These are phyloP conservation scores for Conistra vaccinii DNA, from an alignment of 2,888 invertebrate species.

Conservation along the genomic window DNA sequence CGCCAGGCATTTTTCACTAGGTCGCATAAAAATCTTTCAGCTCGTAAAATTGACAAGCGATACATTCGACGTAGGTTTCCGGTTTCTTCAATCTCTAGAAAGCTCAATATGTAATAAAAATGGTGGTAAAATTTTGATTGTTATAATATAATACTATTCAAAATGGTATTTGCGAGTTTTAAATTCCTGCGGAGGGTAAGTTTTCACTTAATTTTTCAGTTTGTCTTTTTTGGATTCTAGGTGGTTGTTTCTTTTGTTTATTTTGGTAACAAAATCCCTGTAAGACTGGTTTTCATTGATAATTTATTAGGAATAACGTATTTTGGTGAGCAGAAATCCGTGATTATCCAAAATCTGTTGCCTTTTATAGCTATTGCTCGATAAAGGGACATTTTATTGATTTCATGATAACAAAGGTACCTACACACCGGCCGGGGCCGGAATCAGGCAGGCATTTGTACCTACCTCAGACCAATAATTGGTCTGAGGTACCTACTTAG, in stretches of 20 bases:
- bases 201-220: constrained; percentile 28
- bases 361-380: background rate
- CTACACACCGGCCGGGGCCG: constrained; percentile 9
- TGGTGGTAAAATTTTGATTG: constrained; percentile 47
- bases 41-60: constrained; percentile 75
- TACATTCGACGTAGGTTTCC: constrained; percentile 68
- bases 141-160: constrained; percentile 29
- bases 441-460: background rate
- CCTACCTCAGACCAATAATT: too few relatives aligned
- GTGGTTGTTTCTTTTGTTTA: constrained; percentile 18
- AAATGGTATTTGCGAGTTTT: constrained; percentile 71
- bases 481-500: too few relatives aligned
- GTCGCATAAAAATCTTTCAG: constrained; percentile 69
- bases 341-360: constrained; percentile 7
- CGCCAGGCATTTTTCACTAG: constrained; percentile 49
- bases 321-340: constrained; percentile 10
- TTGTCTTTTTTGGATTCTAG: background rate
- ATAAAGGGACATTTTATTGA: constrained; percentile 37
- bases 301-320: background rate
- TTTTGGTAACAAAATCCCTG: constrained; percentile 1
- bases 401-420: constrained; percentile 33
- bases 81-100: constrained; percentile 66
- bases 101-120: constrained; percentile 58
- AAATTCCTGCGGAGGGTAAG: constrained; percentile 72
- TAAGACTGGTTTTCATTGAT: background rate